phyloP scores from a whole-genome alignment of 2,888 invertebrate genomes.

The Polymixis lichenea region DNA sequence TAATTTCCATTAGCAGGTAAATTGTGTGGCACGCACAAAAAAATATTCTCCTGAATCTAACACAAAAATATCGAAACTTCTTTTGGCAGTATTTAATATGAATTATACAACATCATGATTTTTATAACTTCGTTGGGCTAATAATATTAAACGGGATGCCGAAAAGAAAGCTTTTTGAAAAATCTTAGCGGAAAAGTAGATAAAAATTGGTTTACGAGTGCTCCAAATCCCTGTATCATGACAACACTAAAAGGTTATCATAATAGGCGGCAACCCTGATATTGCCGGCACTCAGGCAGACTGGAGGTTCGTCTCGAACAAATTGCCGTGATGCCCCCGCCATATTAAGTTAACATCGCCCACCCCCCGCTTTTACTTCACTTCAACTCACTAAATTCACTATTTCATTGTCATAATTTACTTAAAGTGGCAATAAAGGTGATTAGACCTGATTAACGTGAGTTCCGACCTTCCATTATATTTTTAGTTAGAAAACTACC shows the following conservation, averaged over 20 bases:
- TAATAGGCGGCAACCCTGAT: slow-evolving; percentile 77
- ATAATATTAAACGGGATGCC: neutral
- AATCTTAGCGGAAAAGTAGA: slow-evolving; percentile 12
- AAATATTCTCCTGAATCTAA: neutral
- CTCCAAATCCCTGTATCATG: slow-evolving; percentile 44
- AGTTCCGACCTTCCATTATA: slow-evolving; percentile 42
- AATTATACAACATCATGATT: neutral
- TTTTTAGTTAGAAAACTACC: slow-evolving; percentile 25
- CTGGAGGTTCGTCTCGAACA: slow-evolving; percentile 87
- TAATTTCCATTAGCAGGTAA: neutral
- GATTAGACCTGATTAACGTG: slow-evolving; percentile 63
- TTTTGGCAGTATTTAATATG: neutral
- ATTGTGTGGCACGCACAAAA: neutral
- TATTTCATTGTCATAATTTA: slow-evolving; percentile 80
- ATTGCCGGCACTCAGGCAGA: slow-evolving; percentile 81
- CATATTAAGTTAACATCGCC: slow-evolving; percentile 88
- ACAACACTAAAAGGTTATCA: slow-evolving; percentile 59
- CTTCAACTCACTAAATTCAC: slow-evolving; percentile 76
- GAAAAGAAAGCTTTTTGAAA: slow-evolving; percentile 21
- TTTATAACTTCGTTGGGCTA: neutral
- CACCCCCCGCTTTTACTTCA: slow-evolving; percentile 72
- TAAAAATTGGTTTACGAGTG: slow-evolving; percentile 30
- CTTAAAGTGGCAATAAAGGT: slow-evolving; percentile 74
- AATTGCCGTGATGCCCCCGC: slow-evolving; percentile 89
- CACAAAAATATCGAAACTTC: neutral